These are phyloP conservation scores for Eonycteris spelaea DNA, from an alignment of 2,113 vertebrate genomes.

Conservation along the genomic window DNA sequence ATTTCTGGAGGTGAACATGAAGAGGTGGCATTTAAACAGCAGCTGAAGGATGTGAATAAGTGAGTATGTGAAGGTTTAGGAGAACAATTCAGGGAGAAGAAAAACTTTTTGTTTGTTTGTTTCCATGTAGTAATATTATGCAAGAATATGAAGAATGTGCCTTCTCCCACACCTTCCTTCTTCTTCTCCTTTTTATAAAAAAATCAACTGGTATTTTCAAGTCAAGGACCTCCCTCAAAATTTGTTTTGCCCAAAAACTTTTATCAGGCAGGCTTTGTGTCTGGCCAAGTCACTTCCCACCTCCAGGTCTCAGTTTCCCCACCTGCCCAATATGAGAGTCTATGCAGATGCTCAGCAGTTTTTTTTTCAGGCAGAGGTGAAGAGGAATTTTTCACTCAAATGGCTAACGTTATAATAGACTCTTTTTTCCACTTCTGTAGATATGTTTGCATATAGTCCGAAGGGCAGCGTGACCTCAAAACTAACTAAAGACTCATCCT, in stretches of 20 bases:
- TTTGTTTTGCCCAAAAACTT: neutral
- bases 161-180: neutral
- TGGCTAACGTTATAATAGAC: no score
- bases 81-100: neutral
- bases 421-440: no score
- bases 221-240: neutral
- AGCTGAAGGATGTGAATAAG: neutral
- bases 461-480: no score
- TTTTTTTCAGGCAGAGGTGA: no score
- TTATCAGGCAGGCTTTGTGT: neutral
- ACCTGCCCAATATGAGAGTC: neutral
- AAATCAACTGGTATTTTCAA: neutral
- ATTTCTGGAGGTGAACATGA: rapidly evolving
- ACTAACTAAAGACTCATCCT: no score
- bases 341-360: neutral
- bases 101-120: neutral
- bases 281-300: no score
- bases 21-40: no score
- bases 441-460: no score
- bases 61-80: neutral
- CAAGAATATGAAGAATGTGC: neutral
- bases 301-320: neutral
- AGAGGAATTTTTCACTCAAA: no score
- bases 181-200: neutral
- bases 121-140: neutral